Evolutionary conservation across 2,113 vertebrate species (phyloP).

Genomic region (Micronycteris hirsuta): DNA sequence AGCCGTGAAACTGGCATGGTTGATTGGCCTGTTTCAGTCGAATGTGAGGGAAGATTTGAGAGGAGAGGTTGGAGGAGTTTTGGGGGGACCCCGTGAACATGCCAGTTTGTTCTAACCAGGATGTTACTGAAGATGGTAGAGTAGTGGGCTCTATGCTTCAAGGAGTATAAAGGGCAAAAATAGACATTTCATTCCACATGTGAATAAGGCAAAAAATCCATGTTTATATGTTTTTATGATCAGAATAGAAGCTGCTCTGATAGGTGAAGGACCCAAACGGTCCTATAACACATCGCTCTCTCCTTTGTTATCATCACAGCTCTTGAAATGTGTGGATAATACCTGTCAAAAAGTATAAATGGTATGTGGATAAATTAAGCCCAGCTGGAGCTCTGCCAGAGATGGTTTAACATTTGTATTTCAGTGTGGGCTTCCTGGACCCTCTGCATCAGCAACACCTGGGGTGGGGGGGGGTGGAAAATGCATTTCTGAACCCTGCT

Average conservation of each 20-base stretch:
- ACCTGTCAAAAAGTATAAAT: background rate
- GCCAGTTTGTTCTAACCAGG: background rate
- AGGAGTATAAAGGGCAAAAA: background rate
- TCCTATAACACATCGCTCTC: background rate
- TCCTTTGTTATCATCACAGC: background rate
- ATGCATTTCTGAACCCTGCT: background rate
- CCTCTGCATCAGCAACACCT: background rate
- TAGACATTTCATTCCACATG: background rate
- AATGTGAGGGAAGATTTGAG: background rate
- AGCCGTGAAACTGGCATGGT: background rate
- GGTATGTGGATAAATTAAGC: background rate
- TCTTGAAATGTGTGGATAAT: background rate
- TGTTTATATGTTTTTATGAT: background rate
- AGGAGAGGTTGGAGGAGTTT: background rate
- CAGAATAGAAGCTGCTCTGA: background rate
- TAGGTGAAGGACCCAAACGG: background rate
- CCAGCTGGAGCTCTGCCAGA: background rate
- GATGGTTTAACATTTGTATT: background rate
- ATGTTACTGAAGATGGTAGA: background rate
- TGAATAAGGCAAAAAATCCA: background rate
- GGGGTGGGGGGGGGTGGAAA: background rate
- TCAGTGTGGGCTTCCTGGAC: background rate
- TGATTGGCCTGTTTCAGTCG: background rate
- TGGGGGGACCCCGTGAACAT: background rate
- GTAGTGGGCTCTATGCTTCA: background rate